Base-by-base conservation (phyloP, 2,888 invertebrate species). In the Macrostomum cliftonense region DNA sequence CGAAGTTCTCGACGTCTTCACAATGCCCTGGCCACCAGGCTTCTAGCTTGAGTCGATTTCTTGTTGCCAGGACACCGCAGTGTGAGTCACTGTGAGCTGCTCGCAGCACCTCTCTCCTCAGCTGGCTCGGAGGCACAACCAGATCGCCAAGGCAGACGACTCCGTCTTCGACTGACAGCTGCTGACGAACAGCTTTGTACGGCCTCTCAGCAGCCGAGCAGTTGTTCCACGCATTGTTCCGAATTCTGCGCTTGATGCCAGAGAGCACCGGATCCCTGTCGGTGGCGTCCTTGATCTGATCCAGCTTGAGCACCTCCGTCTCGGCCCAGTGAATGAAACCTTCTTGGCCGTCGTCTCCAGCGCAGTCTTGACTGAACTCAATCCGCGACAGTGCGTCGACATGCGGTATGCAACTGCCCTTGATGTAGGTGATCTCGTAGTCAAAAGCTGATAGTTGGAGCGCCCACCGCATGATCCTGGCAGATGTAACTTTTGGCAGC, bases 311-410 rank as follows among this genome's bases (percentile, higher is more conserved):
- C 28, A 28, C 28, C 28, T 28, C 28, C 28, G 28, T 28, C 28
- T 28, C 28, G 4, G 28, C 9, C 28, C 28, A 28, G 28, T 28
- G 28, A 28, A 28, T 9, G 28, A 28, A 28, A 9, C 28, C 9
- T 28, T 28, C 28, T 9, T 28, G 28, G 28, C 28, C 4, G 28
- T 28, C 28, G 28, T 28, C 28, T 28, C 28, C 28, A 28, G 4
- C 28, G 28, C 28, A 4, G 4, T 28, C 28, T 9, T 28, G 5
- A 4, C 9, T 28, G 28, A 28, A 28, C 9, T 28, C 28, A 28
- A 28, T 28, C 9, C 40, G 40, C 36, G 48, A 48, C 21, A 48
- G 21, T 13, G 48, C 48, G 49, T 48, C 48, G 28, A 48, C 50
- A 48, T 49, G 50, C 46, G 48, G 50, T 4, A 50, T 20, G 49